phyloP scores from a whole-genome alignment of 2,888 invertebrate species.

The Hoplodrina ambigua region DNA sequence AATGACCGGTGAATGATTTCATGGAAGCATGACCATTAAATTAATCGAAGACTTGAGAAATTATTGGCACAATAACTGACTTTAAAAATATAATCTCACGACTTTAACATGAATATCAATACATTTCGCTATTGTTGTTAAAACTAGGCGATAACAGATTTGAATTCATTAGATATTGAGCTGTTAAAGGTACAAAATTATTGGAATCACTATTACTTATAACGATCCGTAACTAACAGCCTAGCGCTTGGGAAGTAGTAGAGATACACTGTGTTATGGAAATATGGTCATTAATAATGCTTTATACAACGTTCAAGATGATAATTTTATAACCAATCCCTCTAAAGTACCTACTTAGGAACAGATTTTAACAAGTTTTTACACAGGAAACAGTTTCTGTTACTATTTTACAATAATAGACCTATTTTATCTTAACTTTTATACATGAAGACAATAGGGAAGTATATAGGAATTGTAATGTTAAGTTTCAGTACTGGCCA shows the following conservation, averaged over 20 bases:
- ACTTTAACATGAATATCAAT: constrained; percentile 53
- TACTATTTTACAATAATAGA: constrained; percentile 46
- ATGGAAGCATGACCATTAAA: constrained; percentile 48
- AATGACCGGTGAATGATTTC: constrained; percentile 29
- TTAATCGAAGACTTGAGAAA: constrained; percentile 52
- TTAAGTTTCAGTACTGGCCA: constrained; percentile 45
- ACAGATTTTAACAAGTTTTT: constrained; percentile 49
- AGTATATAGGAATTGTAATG: constrained; percentile 38
- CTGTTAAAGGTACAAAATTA: constrained; percentile 84
- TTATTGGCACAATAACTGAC: constrained; percentile 64
- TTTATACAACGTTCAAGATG: constrained; percentile 19
- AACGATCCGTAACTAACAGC: constrained; percentile 77
- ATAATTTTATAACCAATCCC: constrained; percentile 24
- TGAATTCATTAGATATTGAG: constrained; percentile 79
- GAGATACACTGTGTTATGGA: constrained; percentile 65
- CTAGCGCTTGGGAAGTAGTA: constrained; percentile 77
- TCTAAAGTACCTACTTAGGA: constrained; percentile 38
- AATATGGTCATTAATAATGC: constrained; percentile 14
- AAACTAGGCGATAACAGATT: constrained; percentile 75
- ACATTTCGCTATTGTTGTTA: constrained; percentile 66
- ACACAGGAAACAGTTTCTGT: constrained; percentile 37
- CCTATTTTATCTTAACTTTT: constrained; percentile 54
- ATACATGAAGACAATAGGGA: constrained; percentile 50
- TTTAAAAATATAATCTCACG: constrained; percentile 53
- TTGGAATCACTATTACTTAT: constrained; percentile 81